A percentile compares a stretch with the other conserved stretches of the same genome.
phyloP scores from a whole-genome alignment of 1,140 invertebrate genomes.

The Wiebesia pumilae region DNA sequence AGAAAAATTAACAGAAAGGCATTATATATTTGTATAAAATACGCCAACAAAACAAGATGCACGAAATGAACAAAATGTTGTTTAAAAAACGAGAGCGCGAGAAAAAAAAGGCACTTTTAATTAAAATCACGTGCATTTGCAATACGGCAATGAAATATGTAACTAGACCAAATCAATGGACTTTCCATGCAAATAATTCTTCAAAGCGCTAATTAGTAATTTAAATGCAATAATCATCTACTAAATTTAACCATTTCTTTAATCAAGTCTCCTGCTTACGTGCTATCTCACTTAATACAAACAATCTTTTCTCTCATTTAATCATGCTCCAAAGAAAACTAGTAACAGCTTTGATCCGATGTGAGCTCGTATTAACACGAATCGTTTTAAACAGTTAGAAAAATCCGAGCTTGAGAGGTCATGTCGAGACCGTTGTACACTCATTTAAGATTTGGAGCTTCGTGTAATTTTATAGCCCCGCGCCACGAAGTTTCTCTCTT shows the following conservation, averaged over 20 bases:
- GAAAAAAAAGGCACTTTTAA: neutral
- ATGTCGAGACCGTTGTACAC: too few species aligned
- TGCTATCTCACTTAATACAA: too few species aligned
- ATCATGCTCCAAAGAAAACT: neutral
- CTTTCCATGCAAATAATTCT: neutral
- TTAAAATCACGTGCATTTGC: neutral
- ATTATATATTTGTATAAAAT: too few species aligned
- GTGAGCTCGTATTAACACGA: neutral
- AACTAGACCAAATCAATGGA: neutral
- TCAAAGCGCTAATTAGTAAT: neutral
- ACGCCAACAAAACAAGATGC: too few species aligned
- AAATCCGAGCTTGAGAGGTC: neutral
- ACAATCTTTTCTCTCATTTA: neutral
- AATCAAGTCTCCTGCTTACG: too few species aligned
- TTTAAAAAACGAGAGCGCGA: neutral
- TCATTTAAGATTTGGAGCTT: too few species aligned
- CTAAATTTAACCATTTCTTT: too few species aligned
- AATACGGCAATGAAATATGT: neutral
- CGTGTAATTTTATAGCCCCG: too few species aligned
- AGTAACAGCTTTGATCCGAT: neutral
- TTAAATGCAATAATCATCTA: neutral
- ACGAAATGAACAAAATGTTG: neutral
- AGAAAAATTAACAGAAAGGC: too few species aligned
- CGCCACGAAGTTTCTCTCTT: slow-evolving; percentile 9
- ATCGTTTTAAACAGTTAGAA: neutral